Conservation (phyloP, 2,888 invertebrate species). For the Euclidia mi region DNA sequence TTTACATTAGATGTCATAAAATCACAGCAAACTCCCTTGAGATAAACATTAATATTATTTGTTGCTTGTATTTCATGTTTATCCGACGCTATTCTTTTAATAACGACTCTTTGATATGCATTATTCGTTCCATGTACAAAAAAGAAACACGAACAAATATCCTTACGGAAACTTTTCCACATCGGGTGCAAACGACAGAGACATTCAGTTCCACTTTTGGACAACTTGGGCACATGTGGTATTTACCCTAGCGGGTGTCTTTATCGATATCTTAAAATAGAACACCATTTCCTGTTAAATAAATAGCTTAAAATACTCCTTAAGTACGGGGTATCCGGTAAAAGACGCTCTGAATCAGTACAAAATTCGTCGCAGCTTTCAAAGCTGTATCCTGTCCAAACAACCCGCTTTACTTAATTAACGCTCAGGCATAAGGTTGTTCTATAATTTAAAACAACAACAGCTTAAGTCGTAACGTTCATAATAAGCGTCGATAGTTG, state of each 20-base stretch:
- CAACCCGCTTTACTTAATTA: constrained; percentile 36
- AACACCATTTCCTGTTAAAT: not conserved
- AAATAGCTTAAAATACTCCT: not conserved
- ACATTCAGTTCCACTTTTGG: not conserved
- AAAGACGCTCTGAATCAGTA: constrained; percentile 29
- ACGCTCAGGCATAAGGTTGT: constrained; percentile 22
- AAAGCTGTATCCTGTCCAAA: constrained; percentile 32
- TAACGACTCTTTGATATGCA: no score
- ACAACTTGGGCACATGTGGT: not conserved
- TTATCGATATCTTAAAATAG: not conserved
- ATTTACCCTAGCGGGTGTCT: not conserved
- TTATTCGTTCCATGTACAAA: no score
- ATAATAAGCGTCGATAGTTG: constrained; percentile 31
- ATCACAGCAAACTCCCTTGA: no score
- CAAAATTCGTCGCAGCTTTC: constrained; percentile 29
- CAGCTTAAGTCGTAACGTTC: not conserved
- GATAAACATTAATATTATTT: no score
- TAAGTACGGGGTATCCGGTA: constrained; percentile 15
- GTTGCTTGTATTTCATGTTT: no score
- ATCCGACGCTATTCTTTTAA: no score
- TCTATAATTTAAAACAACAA: constrained; percentile 2
- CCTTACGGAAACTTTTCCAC: no score
- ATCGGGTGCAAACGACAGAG: not conserved
- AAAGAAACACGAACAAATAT: no score
- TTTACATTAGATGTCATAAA: no score